A percentile compares a stretch with the other conserved stretches of the same genome.
phyloP scores from a whole-genome alignment of 1,140 invertebrate species.

The Drosophila virilis region DNA sequence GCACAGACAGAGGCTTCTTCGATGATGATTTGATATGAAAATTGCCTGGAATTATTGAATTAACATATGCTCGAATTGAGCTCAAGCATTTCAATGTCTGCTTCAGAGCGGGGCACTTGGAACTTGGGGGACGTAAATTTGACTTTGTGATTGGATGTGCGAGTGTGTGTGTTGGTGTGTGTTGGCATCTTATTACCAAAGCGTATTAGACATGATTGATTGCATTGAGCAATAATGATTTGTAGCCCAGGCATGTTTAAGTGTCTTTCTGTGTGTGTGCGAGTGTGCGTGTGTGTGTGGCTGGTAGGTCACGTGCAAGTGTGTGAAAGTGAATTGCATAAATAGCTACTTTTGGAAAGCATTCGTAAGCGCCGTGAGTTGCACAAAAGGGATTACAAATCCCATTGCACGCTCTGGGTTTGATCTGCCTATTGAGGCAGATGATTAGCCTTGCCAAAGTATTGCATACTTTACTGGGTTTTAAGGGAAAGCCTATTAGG shows the following conservation, averaged over 20 bases:
- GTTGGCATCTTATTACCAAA: slow-evolving; percentile 79
- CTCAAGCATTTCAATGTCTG: slow-evolving; percentile 62
- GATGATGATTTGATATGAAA: slow-evolving; percentile 82
- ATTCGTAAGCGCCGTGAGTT: neutral
- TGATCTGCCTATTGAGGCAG: slow-evolving; percentile 7
- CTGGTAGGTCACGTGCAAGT: slow-evolving; percentile 54
- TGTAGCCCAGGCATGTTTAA: slow-evolving; percentile 54
- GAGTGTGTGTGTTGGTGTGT: slow-evolving; percentile 6
- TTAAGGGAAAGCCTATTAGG: neutral
- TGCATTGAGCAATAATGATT: slow-evolving; percentile 81
- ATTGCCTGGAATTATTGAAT: slow-evolving; percentile 83
- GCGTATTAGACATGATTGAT: slow-evolving; percentile 82
- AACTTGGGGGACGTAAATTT: slow-evolving; percentile 10
- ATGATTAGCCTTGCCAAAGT: slow-evolving; percentile 9
- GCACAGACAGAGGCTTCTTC: slow-evolving; percentile 31
- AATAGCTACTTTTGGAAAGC: slow-evolving; percentile 27
- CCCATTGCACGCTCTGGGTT: slow-evolving; percentile 10
- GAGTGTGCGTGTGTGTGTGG: slow-evolving; percentile 16
- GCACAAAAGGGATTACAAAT: slow-evolving; percentile 22
- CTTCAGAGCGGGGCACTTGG: neutral
- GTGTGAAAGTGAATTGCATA: slow-evolving; percentile 70
- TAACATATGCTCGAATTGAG: slow-evolving; percentile 81
- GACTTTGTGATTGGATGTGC: slow-evolving; percentile 29
- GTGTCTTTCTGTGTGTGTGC: slow-evolving; percentile 33
- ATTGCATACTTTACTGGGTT: slow-evolving; percentile 8